phyloP scores from a whole-genome alignment of 2,113 vertebrate species.

The Malaclemys terrapin region DNA sequence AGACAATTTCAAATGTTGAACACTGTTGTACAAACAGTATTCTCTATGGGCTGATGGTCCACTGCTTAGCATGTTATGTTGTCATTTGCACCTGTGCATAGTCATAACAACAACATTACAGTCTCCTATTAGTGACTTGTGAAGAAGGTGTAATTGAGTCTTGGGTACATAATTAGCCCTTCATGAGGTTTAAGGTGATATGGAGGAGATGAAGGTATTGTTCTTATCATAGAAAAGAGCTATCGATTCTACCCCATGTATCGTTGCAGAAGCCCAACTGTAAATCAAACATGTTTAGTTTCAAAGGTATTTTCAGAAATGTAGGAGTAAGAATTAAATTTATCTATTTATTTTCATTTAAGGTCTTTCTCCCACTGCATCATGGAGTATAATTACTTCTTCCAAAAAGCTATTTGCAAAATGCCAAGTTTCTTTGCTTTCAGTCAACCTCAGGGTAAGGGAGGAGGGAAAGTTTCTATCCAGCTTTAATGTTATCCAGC shows the following conservation, averaged over 20 bases:
- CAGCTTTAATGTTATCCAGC: background rate
- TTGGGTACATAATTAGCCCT: background rate
- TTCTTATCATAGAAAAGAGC: background rate
- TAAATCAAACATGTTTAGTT: background rate
- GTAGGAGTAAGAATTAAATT: background rate
- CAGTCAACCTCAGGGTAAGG: background rate
- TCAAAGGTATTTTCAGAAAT: background rate
- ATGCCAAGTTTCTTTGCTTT: background rate
- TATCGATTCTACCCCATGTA: background rate
- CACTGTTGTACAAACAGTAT: background rate
- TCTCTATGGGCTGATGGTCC: background rate
- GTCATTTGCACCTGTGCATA: background rate
- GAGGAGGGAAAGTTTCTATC: background rate
- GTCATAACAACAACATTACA: background rate
- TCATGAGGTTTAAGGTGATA: background rate
- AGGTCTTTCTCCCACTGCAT: background rate
- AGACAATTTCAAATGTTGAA: background rate
- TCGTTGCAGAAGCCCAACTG: background rate
- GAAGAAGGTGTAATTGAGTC: background rate
- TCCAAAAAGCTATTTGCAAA: background rate
- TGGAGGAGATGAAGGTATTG: background rate
- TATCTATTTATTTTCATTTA: no score
- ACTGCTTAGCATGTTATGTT: background rate
- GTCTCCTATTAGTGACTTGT: background rate
- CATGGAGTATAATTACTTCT: background rate